Percentiles rank a stretch among this genome's conserved stretches.
These are phyloP conservation scores for Scolopax mira DNA, from an alignment of 2,113 vertebrate genomes.

Conservation along the genomic window DNA sequence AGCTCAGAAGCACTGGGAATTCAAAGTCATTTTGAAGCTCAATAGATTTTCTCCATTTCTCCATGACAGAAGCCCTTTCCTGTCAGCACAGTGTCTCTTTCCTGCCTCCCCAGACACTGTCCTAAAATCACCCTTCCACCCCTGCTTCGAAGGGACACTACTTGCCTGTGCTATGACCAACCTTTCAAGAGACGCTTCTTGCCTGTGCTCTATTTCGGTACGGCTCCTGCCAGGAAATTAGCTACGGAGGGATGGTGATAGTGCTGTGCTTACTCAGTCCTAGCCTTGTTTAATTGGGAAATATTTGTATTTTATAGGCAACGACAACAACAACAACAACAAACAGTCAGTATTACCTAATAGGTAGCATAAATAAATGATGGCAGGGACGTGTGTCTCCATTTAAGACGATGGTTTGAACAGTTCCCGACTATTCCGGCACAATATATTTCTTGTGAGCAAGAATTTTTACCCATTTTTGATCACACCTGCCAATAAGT, in stretches of 20 bases:
- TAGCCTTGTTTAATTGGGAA: not conserved
- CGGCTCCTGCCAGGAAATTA: not conserved
- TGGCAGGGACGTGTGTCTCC: not conserved
- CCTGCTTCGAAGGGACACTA: not conserved
- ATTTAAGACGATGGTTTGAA: not conserved
- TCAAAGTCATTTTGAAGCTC: not conserved
- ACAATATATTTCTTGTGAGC: not conserved
- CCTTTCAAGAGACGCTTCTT: not conserved
- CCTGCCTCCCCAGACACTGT: not conserved
- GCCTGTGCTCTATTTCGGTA: not conserved
- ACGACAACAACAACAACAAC: not conserved
- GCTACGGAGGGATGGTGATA: not conserved
- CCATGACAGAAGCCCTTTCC: not conserved
- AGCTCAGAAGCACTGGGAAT: not conserved
- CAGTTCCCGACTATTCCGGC: not conserved
- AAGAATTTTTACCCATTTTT: not conserved
- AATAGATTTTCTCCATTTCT: not conserved
- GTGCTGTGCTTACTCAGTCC: not conserved
- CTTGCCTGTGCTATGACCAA: not conserved
- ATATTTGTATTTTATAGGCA: not conserved
- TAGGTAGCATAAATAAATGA: not conserved
- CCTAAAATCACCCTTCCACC: not conserved
- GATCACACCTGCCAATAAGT: not conserved
- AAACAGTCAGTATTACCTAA: not conserved
- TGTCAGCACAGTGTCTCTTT: not conserved